Evolutionary conservation across 1,140 invertebrate genomes (phyloP).

Genomic region (Drosophila nikananu): DNA sequence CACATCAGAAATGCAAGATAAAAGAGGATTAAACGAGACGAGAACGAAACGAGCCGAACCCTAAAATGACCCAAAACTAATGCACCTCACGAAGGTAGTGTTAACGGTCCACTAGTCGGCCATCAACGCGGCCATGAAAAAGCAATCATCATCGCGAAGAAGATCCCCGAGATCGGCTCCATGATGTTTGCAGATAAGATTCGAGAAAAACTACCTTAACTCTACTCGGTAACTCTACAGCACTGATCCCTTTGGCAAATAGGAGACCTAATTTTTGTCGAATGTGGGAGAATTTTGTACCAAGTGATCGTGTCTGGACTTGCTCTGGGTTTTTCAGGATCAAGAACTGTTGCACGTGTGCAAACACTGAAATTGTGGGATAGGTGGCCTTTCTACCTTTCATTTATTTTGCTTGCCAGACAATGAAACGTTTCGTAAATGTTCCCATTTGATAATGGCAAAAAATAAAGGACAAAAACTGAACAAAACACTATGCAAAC

Average conservation of each 20-base stretch:
- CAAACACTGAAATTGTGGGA: conserved; percentile 23
- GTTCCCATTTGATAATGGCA: conserved; percentile 25
- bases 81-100: conserved; percentile 53
- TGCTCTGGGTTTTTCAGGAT: conserved; percentile 20
- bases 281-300: conserved; percentile 2
- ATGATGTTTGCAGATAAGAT: conserved; percentile 65
- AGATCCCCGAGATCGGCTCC: conserved; percentile 44
- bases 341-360: conserved; percentile 38
- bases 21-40: conserved; percentile 72
- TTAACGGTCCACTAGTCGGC: conserved; percentile 46
- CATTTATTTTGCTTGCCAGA: conserved; percentile 3
- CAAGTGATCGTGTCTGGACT: conserved; percentile 37
- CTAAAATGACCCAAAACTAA: conserved; percentile 78
- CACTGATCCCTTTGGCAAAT: conserved; percentile 39
- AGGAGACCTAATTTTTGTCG: conserved; percentile 31
- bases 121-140: conserved; percentile 55
- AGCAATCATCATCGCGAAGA: conserved; percentile 38
- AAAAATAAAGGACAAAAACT: conserved; percentile 2
- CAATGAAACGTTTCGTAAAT: conserved; percentile 34
- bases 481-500: background rate
- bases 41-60: conserved; percentile 60
- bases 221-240: conserved; percentile 4
- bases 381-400: conserved; percentile 1
- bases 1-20: conserved; percentile 56
- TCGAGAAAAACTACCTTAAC: conserved; percentile 5